phyloP scores from a whole-genome alignment of 2,888 invertebrate species.

The Tortricodes alternella region DNA sequence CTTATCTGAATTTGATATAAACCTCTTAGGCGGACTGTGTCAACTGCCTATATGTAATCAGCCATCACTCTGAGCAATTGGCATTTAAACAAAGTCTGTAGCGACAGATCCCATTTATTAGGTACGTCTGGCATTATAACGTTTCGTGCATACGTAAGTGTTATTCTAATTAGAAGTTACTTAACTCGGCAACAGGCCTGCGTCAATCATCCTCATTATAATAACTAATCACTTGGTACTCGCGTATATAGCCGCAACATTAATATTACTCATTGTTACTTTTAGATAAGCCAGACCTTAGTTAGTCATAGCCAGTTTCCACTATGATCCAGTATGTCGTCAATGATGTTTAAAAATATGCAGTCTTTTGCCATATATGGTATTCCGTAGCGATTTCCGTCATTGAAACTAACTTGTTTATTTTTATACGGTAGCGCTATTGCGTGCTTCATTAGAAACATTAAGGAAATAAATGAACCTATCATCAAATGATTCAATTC shows the following conservation, averaged over 20 bases:
- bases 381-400: conserved; percentile 1
- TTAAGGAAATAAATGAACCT: conserved; percentile 29
- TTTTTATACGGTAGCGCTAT: conserved; percentile 9
- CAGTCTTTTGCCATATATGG: conserved; percentile 18
- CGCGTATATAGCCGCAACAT: conserved; percentile 20
- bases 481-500: conserved; percentile 40
- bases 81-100: conserved; percentile 12
- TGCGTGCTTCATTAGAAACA: conserved; percentile 15
- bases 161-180: conserved; percentile 29
- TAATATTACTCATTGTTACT: conserved; percentile 51
- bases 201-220: conserved; percentile 31
- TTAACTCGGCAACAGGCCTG: conserved; percentile 13
- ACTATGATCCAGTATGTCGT: conserved; percentile 40
- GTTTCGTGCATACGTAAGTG: conserved; percentile 23
- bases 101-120: conserved; percentile 16
- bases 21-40: conserved; percentile 3
- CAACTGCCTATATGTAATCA: conserved; percentile 8
- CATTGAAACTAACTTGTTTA: conserved; percentile 18
- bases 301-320: conserved; percentile 41
- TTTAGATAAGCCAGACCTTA: conserved; percentile 54
- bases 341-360: conserved; percentile 32
- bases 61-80: conserved; percentile 1
- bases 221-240: conserved; percentile 23
- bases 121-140: conserved; percentile 16
- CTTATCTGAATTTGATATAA: conserved; percentile 7